Evolutionary conservation across 37 sponge, comb jelly and placozoan genomes (phyloP), one percentile per base, ranked within the genome.

Genomic region (Spongilla lacustris): DNA sequence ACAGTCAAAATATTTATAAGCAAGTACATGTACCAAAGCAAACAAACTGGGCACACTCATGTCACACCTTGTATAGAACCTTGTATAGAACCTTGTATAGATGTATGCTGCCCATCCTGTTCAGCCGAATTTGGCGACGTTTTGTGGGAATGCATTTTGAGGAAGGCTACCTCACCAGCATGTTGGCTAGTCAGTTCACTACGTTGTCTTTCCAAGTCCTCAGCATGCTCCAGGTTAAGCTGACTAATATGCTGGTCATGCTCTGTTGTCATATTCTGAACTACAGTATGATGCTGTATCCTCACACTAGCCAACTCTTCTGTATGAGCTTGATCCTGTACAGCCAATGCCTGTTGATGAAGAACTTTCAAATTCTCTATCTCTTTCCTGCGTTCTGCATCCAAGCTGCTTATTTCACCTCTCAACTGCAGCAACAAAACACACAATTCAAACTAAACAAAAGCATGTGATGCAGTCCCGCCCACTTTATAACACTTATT

Each of bases 111-210:
- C n/a, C 14, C 26, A 21, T 70, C 48, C 48, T 34, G 24, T 19
- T 34, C 48, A 25, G 30, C 24, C 27, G 24, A 10, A 2, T 72
- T 12, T 30, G 37, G 72, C 1, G 71, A 14, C 28, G 23, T 0
- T 36, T 82, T 48, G 11, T 25, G 37, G 1, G 70, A 73, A 5
- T 82, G 83, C 27, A 82, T 28, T 30, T 34, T 34, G 27, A 82
- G 37, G n/a, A 37, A 46, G 73, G 83, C 71, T 25, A 70, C 11
- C 50, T 82, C 73, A 21, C 83, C 83, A 82, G 83, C 73, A 21
- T 82, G 73, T 19, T 4, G 29, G 31, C 34, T 34, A 36, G 77
- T 22, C 35, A 38, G 14, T 9, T 32, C 29, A 35, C 11, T 9
- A 22, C 25, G 36, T 36, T 38, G 26, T 11, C 26, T 36, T 19